Evolutionary conservation across 64 coral and sea anemone species (phyloP).

Genomic region (Porites lutea): DNA sequence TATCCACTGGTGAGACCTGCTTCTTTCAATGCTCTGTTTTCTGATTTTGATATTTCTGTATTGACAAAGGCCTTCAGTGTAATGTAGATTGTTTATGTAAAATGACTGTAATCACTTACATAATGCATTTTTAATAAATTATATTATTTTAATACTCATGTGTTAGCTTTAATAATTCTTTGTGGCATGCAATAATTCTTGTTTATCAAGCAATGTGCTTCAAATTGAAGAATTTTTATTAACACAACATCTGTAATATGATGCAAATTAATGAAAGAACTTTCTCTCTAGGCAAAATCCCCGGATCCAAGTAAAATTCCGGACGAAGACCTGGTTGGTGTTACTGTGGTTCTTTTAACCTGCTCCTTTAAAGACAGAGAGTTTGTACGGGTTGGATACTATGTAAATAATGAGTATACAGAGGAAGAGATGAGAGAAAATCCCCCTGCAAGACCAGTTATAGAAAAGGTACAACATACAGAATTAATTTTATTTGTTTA

Average conservation of each 20-base stretch:
- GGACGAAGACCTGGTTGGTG: slow-evolving; percentile 91
- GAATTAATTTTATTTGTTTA: neutral
- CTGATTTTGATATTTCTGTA: too few relatives aligned
- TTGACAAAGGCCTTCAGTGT: too few relatives aligned
- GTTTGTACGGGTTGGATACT: slow-evolving; percentile 97
- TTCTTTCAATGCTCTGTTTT: too few relatives aligned
- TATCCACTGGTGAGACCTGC: too few relatives aligned
- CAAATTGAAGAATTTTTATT: neutral
- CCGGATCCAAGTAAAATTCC: slow-evolving; percentile 91
- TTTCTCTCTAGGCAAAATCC: slow-evolving; percentile 71
- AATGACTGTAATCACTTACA: too few relatives aligned
- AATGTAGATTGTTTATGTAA: too few relatives aligned
- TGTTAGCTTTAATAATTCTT: too few relatives aligned
- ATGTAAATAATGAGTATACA: slow-evolving; percentile 99
- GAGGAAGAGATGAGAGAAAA: slow-evolving; percentile 95
- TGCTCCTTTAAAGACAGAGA: slow-evolving; percentile 90
- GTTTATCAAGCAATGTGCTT: too few relatives aligned
- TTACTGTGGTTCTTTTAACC: slow-evolving; percentile 93
- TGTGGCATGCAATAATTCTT: too few relatives aligned
- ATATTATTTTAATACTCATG: too few relatives aligned
- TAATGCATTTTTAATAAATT: too few relatives aligned
- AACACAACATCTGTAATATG: neutral
- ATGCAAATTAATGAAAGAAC: neutral
- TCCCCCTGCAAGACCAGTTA: slow-evolving; percentile 91
- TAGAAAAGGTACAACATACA: slow-evolving; percentile 78